A percentile compares a stretch with the other conserved stretches of the same genome.
These are phyloP conservation scores for Drosophila meridiana DNA, from an alignment of 2,888 invertebrate genomes.

Conservation along the genomic window DNA sequence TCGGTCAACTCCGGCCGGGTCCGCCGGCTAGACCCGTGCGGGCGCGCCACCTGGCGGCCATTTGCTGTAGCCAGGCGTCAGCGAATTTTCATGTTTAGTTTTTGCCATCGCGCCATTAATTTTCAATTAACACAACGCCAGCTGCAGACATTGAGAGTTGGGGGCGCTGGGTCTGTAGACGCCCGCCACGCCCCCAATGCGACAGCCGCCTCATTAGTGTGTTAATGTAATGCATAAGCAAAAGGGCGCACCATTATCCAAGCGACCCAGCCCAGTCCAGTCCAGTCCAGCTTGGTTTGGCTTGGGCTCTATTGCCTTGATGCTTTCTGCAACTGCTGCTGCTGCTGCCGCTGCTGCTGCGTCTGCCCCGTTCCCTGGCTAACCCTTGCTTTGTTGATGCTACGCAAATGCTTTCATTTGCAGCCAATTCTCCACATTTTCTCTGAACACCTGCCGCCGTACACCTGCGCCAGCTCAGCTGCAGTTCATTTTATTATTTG, in stretches of 20 bases:
- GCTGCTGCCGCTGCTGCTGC: background rate
- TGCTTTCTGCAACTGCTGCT: background rate
- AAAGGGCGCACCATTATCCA: constrained; percentile 52
- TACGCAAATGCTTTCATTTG: constrained; percentile 68
- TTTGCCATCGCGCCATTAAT: constrained; percentile 78
- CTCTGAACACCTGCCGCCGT: background rate
- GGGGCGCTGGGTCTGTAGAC: background rate
- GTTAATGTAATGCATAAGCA: constrained; percentile 65
- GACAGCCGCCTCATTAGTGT: constrained; percentile 58
- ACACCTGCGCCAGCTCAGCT: constrained; percentile 32
- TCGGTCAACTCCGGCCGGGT: constrained; percentile 15
- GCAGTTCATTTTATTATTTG: constrained; percentile 72
- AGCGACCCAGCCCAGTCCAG: background rate
- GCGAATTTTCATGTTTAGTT: constrained; percentile 77
- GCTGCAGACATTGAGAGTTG: constrained; percentile 52
- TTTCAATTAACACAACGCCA: constrained; percentile 78
- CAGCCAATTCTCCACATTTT: constrained; percentile 55
- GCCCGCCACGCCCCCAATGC: constrained; percentile 31
- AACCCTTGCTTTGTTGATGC: constrained; percentile 57
- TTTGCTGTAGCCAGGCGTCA: constrained; percentile 52
- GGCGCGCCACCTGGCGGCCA: constrained; percentile 66
- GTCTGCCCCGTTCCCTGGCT: background rate
- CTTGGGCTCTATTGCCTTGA: background rate
- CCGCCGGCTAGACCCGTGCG: background rate
- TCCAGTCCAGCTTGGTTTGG: background rate